phyloP scores from a whole-genome alignment of 2,888 invertebrate species.

The Plutella xylostella region DNA sequence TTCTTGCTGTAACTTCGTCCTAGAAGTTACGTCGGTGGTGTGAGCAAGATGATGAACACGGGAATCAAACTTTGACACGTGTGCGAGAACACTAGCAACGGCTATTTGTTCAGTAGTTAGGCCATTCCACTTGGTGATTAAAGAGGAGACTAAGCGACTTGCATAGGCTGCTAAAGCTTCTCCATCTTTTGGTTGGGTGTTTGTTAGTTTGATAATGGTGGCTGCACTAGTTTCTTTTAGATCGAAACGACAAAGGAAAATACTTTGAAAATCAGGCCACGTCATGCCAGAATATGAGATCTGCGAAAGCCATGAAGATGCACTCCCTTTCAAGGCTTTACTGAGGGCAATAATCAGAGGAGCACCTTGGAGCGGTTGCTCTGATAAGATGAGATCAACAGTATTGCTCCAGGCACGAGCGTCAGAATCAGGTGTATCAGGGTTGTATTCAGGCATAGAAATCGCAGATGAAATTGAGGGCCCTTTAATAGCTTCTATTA shows the following conservation, averaged over 20 bases:
- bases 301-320: conserved; percentile 15
- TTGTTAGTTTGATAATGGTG: conserved; percentile 4
- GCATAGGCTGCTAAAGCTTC: conserved; percentile 5
- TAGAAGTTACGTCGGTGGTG: neutral
- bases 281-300: conserved; percentile 13
- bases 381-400: conserved; percentile 13
- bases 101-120: conserved; percentile 4
- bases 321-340: conserved; percentile 12
- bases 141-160: neutral
- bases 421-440: too few species aligned
- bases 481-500: too few species aligned
- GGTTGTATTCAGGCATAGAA: too few species aligned
- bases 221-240: conserved; percentile 3
- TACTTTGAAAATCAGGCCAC: neutral
- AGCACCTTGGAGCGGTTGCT: conserved; percentile 6
- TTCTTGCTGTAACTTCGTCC: neutral
- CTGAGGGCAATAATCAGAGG: conserved; percentile 9
- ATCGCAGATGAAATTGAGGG: too few species aligned
- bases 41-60: neutral
- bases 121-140: conserved; percentile 4
- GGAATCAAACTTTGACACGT: neutral
- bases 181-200: conserved; percentile 2
- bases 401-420: too few species aligned
- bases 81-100: conserved; percentile 5
- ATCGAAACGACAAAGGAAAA: conserved; percentile 14